Evolutionary conservation across 2,797 vertebrate species (phyloP).

Genomic region (Hypotaenidia philippensis): DNA sequence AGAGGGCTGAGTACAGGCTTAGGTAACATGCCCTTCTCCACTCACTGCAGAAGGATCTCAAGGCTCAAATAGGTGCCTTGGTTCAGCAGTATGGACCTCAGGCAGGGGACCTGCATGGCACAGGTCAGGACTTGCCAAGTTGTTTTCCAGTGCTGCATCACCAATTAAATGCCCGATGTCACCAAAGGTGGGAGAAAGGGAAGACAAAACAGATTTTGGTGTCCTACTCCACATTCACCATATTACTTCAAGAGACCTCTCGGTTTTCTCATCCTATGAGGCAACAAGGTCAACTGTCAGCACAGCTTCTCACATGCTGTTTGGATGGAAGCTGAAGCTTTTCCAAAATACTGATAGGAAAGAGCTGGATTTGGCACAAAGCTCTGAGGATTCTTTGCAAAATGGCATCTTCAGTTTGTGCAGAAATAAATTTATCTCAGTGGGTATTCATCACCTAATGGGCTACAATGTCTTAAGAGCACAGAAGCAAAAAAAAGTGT

Average conservation of each 20-base stretch:
- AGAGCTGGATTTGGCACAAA: background rate
- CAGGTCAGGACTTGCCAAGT: background rate
- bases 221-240: background rate
- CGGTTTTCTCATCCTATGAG: background rate
- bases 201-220: background rate
- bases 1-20: background rate
- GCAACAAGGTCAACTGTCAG: background rate
- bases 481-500: background rate
- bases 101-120: background rate
- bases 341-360: background rate
- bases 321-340: background rate
- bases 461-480: background rate
- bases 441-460: background rate
- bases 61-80: background rate
- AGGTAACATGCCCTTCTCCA: background rate
- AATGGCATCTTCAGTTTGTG: background rate
- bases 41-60: background rate
- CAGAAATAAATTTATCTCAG: background rate
- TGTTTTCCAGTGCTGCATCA: background rate
- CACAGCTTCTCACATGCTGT: background rate
- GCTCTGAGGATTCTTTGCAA: background rate
- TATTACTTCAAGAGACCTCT: background rate
- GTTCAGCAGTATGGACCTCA: background rate
- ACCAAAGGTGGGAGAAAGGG: background rate
- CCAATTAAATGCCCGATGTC: background rate